phyloP scores from a whole-genome alignment of 2,888 invertebrate species.

The Lissonota sp. region DNA sequence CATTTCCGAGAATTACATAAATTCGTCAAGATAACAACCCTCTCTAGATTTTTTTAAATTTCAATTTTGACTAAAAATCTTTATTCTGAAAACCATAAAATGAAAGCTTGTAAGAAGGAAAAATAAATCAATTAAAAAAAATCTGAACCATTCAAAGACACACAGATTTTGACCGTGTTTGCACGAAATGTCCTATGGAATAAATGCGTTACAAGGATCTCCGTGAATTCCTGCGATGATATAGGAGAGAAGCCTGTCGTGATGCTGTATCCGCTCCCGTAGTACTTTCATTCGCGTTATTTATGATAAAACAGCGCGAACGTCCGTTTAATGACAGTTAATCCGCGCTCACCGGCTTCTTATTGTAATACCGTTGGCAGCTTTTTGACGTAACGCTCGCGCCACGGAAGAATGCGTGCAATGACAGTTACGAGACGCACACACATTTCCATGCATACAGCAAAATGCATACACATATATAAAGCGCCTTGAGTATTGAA shows the following conservation, averaged over 20 bases:
- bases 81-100: too few species aligned
- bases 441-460: not conserved
- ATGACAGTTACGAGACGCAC: conserved; percentile 45
- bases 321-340: conserved; percentile 62
- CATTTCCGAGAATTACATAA: too few species aligned
- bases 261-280: too few species aligned
- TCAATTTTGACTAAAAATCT: too few species aligned
- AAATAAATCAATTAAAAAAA: too few species aligned
- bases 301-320: conserved; percentile 61
- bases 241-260: not conserved
- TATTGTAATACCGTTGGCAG: conserved; percentile 58
- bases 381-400: conserved; percentile 58
- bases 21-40: too few species aligned
- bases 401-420: conserved; percentile 47
- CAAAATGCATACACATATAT: not conserved
- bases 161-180: too few species aligned
- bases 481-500: conserved; percentile 11
- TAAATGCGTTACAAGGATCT: too few species aligned
- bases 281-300: conserved; percentile 60
- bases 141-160: too few species aligned
- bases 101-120: too few species aligned
- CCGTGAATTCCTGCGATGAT: conserved; percentile 30
- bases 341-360: conserved; percentile 27
- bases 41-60: too few species aligned
- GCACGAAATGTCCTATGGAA: too few species aligned